Conservation (phyloP, 2,113 vertebrate species). For the Odocoileus virginianus region DNA sequence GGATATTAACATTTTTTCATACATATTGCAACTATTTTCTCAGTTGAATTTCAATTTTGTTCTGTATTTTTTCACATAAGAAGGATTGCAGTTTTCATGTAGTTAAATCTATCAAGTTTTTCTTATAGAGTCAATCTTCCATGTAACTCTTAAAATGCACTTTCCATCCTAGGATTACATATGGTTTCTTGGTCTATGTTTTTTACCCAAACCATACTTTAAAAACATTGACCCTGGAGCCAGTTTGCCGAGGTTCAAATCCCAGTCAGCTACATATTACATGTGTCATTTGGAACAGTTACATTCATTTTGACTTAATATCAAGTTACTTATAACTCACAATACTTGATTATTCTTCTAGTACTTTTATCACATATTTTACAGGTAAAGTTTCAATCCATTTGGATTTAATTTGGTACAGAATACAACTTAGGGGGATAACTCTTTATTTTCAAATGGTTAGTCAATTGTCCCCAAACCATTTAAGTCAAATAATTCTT, state of each 20-base stretch:
- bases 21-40: not conserved
- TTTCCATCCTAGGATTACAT: not conserved
- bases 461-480: not conserved
- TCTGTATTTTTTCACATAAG: not conserved
- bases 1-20: not conserved
- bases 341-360: not conserved
- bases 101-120: not conserved
- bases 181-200: not conserved
- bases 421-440: not conserved
- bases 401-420: not conserved
- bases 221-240: not conserved
- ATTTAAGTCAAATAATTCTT: conserved; percentile 21
- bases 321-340: not conserved
- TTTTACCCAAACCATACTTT: not conserved
- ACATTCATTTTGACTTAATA: not conserved
- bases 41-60: not conserved
- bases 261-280: not conserved
- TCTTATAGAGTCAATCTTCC: not conserved
- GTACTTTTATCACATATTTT: not conserved
- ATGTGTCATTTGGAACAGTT: not conserved
- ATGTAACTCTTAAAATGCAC: not conserved
- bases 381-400: not conserved
- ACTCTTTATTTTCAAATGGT: conserved; percentile 1
- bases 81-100: not conserved
- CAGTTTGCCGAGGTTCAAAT: not conserved